Evolutionary conservation across 2,113 vertebrate genomes (phyloP), one percentile per base, ranked within the genome.

Genomic region (Lophochroa leadbeateri): DNA sequence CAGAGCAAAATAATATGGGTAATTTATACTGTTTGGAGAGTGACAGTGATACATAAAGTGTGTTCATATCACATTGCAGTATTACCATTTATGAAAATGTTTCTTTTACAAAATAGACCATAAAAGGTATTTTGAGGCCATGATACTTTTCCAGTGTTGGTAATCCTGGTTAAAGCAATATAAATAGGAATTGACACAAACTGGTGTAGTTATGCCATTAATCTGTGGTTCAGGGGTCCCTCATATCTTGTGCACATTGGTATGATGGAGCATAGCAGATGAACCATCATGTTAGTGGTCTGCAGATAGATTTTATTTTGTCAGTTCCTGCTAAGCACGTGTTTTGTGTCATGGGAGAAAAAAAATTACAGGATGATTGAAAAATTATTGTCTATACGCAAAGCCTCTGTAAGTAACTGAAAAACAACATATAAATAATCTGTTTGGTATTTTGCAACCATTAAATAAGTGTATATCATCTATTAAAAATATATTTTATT

Each of bases 121-220:
- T 90, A 82, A 60, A 68, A 25, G 50, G 28, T 64, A n/a, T 87
- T 92, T 78, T 68, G 23, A 68, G 82, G 52, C 44, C 67, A 65
- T 87, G 47, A 28, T 91, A 47, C 18, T 87, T 86, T 95, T 91
- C 43, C 39, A 86, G 50, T 87, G 39, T 46, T 17, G 3, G 17
- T 96, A 91, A 81, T 83, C 83, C 86, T 92, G 58, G 87, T 90
- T 93, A 97, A 11, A 92, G 18, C 31, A 85, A 20, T 3, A 2
- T 91, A 68, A 90, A 9, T 37, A 85, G 55, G 70, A 78, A 79
- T 23, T 85, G 49, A 83, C 58, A 63, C 57, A 84, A 85, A 60
- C 35, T 75, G 16, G 17, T 57, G 11, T 60, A 67, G 46, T 83
- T 93, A 10, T 86, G 33, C 39, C 76, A 93, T 37, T 78, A 88